A percentile compares a stretch with the other conserved stretches of the same genome.
These are phyloP conservation scores for Archips crataeganus DNA, from an alignment of 2,888 invertebrate species.

Conservation along the genomic window DNA sequence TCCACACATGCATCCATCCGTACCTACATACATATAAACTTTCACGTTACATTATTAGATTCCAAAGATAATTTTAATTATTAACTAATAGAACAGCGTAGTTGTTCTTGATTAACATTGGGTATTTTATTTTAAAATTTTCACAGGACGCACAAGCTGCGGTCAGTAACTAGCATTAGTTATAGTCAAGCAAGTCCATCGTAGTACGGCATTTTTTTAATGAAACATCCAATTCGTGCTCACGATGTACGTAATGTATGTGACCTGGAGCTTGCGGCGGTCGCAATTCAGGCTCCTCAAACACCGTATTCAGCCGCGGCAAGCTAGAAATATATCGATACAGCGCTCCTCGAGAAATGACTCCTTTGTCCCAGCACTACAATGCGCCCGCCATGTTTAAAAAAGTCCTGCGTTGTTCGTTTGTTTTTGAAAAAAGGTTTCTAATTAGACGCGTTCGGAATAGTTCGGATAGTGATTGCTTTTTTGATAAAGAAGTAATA, in stretches of 20 bases:
- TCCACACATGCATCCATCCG: no score
- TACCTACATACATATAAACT: no score
- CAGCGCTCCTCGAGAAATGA: slow-evolving; percentile 64
- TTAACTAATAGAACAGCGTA: no score
- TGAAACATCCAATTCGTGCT: slow-evolving; percentile 28
- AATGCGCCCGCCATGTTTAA: slow-evolving; percentile 55
- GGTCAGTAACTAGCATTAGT: no score
- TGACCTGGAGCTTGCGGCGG: slow-evolving; percentile 61
- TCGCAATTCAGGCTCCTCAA: slow-evolving; percentile 66
- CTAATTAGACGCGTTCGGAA: slow-evolving; percentile 18
- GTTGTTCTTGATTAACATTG: no score
- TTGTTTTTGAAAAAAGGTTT: slow-evolving; percentile 30
- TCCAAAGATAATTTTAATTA: no score
- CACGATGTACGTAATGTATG: slow-evolving; percentile 46
- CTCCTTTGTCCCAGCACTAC: slow-evolving; percentile 63
- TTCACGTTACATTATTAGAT: no score
- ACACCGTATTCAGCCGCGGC: slow-evolving; percentile 50
- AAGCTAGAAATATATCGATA: slow-evolving; percentile 61
- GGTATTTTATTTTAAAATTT: no score
- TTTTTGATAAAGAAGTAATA: background rate
- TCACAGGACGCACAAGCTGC: no score
- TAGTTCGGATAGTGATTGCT: background rate
- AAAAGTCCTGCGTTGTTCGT: slow-evolving; percentile 38
- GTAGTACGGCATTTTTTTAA: background rate
- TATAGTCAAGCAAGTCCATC: background rate